Evolutionary conservation across 2,113 vertebrate genomes (phyloP).

Genomic region (Fulmarus glacialis): DNA sequence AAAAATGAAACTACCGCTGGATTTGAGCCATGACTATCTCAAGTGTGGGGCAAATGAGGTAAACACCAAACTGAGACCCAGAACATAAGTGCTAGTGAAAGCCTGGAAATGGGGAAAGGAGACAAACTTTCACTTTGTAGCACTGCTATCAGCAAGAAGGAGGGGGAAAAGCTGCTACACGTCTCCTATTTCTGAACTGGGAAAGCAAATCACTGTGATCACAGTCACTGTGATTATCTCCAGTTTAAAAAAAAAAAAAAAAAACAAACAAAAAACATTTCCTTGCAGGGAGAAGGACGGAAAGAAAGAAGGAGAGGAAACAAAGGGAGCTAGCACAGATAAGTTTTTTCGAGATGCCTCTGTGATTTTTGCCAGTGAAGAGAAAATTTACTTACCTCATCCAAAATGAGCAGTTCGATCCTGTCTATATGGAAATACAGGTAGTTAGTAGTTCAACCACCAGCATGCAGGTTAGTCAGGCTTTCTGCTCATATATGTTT

Average conservation of each 20-base stretch:
- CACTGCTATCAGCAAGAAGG: background rate
- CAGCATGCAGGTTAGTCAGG: background rate
- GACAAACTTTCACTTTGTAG: background rate
- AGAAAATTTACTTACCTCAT: background rate
- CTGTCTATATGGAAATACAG: background rate
- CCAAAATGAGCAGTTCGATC: background rate
- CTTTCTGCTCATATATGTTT: background rate
- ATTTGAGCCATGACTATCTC: background rate
- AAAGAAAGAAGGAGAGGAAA: background rate
- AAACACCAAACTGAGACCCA: background rate
- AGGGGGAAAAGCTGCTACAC: background rate
- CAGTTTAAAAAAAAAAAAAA: background rate
- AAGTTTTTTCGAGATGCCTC: background rate
- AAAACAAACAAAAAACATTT: background rate
- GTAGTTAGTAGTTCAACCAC: background rate
- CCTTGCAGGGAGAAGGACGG: background rate
- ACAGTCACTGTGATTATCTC: background rate
- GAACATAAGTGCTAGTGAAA: background rate
- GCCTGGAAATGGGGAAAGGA: background rate
- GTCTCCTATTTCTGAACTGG: background rate
- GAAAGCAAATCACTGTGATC: slow-evolving; percentile 16
- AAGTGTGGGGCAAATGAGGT: background rate
- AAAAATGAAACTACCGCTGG: background rate
- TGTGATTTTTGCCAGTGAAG: background rate
- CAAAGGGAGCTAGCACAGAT: background rate